Percentiles rank a stretch among this genome's conserved stretches.
phyloP scores from a whole-genome alignment of 2,113 vertebrate species.

The Atlantisia rogersi region DNA sequence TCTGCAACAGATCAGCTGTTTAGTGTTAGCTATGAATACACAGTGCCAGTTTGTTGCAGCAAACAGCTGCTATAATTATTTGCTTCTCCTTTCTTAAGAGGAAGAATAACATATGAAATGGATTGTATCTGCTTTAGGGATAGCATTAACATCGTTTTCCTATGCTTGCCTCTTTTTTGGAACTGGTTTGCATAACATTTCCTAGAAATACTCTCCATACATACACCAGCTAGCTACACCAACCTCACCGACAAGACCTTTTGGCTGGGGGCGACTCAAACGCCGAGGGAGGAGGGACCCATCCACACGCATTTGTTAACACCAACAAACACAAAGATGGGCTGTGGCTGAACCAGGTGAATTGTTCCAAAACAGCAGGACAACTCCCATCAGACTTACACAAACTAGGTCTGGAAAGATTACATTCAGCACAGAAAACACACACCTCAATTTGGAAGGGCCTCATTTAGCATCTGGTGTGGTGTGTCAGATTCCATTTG shows the following conservation, averaged over 20 bases:
- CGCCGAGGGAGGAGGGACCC: not conserved
- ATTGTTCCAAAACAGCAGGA: constrained; percentile 39
- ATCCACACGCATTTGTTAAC: not conserved
- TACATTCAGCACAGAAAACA: constrained; percentile 14
- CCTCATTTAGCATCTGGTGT: constrained; percentile 49
- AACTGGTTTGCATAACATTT: constrained; percentile 68
- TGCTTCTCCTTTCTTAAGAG: constrained; percentile 25
- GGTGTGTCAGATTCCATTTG: constrained; percentile 55
- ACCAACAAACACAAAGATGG: not conserved
- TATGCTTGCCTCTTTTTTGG: constrained; percentile 66
- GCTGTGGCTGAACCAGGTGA: constrained; percentile 29
- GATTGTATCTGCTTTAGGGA: constrained; percentile 71
- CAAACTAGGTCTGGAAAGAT: constrained; percentile 31
- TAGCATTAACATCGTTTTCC: constrained; percentile 74
- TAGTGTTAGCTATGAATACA: not conserved
- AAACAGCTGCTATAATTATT: constrained; percentile 70
- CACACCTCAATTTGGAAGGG: constrained; percentile 60
- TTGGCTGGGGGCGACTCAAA: not conserved
- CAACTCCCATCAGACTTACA: constrained; percentile 16
- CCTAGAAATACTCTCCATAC: constrained; percentile 71
- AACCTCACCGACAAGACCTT: not conserved
- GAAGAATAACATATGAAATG: constrained; percentile 67
- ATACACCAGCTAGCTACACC: constrained; percentile 26
- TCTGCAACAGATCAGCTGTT: constrained; percentile 49
- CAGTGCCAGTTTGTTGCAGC: constrained; percentile 62